These are phyloP conservation scores for Stigmatopora argus DNA, from an alignment of 2,113 vertebrate species.

Conservation along the genomic window DNA sequence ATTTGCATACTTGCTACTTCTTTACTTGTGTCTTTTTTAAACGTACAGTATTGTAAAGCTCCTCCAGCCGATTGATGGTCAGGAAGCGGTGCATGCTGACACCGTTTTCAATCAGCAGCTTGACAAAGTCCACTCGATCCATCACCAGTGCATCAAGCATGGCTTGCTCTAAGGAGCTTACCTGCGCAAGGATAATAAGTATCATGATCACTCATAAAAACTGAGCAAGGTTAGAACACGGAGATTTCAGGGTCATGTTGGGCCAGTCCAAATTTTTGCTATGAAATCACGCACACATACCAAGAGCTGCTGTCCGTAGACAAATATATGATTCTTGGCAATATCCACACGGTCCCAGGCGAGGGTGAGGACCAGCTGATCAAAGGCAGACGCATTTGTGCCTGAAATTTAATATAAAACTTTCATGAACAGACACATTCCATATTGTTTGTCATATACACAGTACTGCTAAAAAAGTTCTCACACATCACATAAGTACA, in stretches of 20 bases:
- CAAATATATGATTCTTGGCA: conserved; percentile 98
- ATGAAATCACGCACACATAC: conserved; percentile 69
- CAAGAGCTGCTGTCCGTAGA: conserved; percentile 96
- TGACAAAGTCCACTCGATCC: conserved; percentile 98
- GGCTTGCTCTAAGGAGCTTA: conserved; percentile 93
- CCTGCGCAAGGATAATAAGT: conserved; percentile 59
- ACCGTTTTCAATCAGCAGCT: conserved; percentile 95
- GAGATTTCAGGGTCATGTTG: conserved; percentile 30
- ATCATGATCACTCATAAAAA: neutral
- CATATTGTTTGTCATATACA: neutral
- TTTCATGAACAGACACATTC: conserved; percentile 13
- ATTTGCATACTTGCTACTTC: neutral
- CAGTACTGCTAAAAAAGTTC: neutral
- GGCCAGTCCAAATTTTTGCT: conserved; percentile 40
- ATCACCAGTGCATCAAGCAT: conserved; percentile 98
- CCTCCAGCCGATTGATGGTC: conserved; percentile 91
- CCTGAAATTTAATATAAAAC: conserved; percentile 69
- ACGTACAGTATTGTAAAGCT: conserved; percentile 95
- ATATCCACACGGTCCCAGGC: conserved; percentile 98
- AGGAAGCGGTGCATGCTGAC: conserved; percentile 99
- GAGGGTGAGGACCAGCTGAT: conserved; percentile 94
- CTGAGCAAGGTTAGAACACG: neutral
- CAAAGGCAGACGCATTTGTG: conserved; percentile 91
- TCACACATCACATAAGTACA: neutral
- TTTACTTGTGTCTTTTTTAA: neutral